Conservation (phyloP, 2,888 invertebrate genomes). For the Clostera curtula region DNA sequence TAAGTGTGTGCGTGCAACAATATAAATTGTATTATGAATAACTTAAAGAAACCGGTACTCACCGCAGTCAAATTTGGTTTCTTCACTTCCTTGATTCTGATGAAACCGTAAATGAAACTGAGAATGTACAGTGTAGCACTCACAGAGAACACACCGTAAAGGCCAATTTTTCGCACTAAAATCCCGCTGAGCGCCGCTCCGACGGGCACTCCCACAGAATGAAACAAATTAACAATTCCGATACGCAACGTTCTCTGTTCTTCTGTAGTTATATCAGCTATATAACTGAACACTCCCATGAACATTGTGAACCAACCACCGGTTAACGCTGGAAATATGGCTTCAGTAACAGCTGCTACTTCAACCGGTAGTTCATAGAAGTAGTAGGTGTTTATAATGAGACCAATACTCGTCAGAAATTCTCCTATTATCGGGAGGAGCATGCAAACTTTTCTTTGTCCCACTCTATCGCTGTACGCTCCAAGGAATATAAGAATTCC, state of each 20-base stretch:
- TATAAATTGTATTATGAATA: too few relatives aligned
- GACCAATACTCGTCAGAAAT: slow-evolving; percentile 84
- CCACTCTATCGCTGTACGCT: slow-evolving; percentile 82
- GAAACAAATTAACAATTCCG: slow-evolving; percentile 91
- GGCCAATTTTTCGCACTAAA: slow-evolving; percentile 82
- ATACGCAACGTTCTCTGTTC: slow-evolving; percentile 89
- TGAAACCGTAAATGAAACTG: slow-evolving; percentile 83
- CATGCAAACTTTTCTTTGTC: slow-evolving; percentile 87
- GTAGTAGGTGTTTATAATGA: slow-evolving; percentile 86
- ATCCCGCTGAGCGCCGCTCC: slow-evolving; percentile 93
- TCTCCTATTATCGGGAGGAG: slow-evolving; percentile 87
- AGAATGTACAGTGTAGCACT: slow-evolving; percentile 84
- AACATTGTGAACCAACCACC: slow-evolving; percentile 94
- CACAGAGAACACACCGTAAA: slow-evolving; percentile 87
- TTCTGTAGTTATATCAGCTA: slow-evolving; percentile 89
- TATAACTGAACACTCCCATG: slow-evolving; percentile 92
- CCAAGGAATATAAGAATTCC: slow-evolving; percentile 87
- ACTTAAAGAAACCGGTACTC: slow-evolving; percentile 31
- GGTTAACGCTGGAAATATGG: slow-evolving; percentile 86
- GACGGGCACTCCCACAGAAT: slow-evolving; percentile 90
- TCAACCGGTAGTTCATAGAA: slow-evolving; percentile 88
- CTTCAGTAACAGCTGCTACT: slow-evolving; percentile 85
- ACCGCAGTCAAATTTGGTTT: slow-evolving; percentile 44
- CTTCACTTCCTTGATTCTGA: slow-evolving; percentile 81
- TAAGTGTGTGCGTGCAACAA: too few relatives aligned